These are phyloP conservation scores for Leucophora obtusa DNA, from an alignment of 2,888 invertebrate species.

Conservation along the genomic window DNA sequence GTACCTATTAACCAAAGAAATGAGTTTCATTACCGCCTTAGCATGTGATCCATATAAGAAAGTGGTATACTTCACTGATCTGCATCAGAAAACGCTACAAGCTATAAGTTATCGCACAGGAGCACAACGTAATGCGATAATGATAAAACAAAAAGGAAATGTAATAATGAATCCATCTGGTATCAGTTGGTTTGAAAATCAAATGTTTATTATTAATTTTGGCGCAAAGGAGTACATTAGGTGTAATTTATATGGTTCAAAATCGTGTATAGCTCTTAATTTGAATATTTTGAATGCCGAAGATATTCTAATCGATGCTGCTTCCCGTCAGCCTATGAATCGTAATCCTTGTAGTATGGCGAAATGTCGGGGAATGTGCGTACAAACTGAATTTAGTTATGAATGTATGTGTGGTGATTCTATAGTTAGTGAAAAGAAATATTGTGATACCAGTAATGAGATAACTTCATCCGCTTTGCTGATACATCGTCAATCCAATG, in stretches of 20 bases:
- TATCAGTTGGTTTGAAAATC: conserved; percentile 86
- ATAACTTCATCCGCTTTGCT: conserved; percentile 59
- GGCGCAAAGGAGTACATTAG: conserved; percentile 81
- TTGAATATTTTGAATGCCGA: conserved; percentile 79
- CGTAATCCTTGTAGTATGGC: conserved; percentile 80
- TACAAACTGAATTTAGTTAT: conserved; percentile 79
- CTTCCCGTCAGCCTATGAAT: conserved; percentile 80
- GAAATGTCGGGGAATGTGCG: conserved; percentile 83
- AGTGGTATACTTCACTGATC: conserved; percentile 88
- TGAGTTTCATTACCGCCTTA: conserved; percentile 78
- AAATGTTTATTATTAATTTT: conserved; percentile 85
- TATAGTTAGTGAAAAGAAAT: conserved; percentile 73
- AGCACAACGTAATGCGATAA: conserved; percentile 74
- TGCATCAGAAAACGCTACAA: conserved; percentile 80
- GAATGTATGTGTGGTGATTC: conserved; percentile 81
- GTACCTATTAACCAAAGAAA: conserved; percentile 77
- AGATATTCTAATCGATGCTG: conserved; percentile 80
- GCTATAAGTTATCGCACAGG: conserved; percentile 79
- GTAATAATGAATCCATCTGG: conserved; percentile 82
- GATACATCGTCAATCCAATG: neutral
- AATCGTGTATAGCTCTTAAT: conserved; percentile 79
- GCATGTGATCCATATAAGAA: conserved; percentile 81
- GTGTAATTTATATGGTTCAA: conserved; percentile 81
- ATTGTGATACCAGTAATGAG: conserved; percentile 73
- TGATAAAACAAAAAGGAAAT: conserved; percentile 78